Evolutionary conservation across 1,140 invertebrate species (phyloP), one percentile per base, ranked within the genome.

Genomic region (Phymorhynchus buccinoides): DNA sequence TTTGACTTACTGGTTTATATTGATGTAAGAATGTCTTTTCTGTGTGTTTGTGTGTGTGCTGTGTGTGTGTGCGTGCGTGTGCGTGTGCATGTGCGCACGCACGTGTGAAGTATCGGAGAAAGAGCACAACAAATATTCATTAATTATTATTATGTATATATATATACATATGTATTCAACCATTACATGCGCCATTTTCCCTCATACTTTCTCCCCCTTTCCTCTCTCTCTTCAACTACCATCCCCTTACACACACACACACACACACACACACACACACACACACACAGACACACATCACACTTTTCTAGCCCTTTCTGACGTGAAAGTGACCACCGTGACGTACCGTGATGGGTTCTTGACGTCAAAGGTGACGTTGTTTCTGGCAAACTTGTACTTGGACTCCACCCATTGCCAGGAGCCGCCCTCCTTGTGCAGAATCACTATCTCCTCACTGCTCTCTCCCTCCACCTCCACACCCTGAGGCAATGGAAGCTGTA

Each of bases 281-380:
- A 71, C 66, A 71, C 66, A 71, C 66, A 71, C 66, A 71, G 16
- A 71, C 66, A 71, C 66, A 1, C 12, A 12, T 14, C 48, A 52
- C 48, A 52, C 48, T 48, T 18, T 9, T 48, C 44, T 9, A 48
- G 18, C 44, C 6, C 18, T 48, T 48, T 18, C 44, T 18, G 18
- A 48, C 44, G 18, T n/a, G 18, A 48, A 48, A 48, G 7, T 18
- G 18, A 48, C 56, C 16, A 27, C 56, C 18, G 18, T 62, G 56
- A 7, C 18, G 56, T 22, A 62, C 73, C 3, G 0, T 62, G 88
- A 84, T 27, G 93, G 83, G 35, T 84, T 84, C 87, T 90, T 92
- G 14, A 91, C 89, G 68, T 92, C 92, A 86, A 91, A 92, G 0
- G 89, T 88, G 7, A 93, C 91, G 0, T 90, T 90, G 0, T 86